phyloP scores from a whole-genome alignment of 2,113 vertebrate genomes.

The Solea senegalensis region DNA sequence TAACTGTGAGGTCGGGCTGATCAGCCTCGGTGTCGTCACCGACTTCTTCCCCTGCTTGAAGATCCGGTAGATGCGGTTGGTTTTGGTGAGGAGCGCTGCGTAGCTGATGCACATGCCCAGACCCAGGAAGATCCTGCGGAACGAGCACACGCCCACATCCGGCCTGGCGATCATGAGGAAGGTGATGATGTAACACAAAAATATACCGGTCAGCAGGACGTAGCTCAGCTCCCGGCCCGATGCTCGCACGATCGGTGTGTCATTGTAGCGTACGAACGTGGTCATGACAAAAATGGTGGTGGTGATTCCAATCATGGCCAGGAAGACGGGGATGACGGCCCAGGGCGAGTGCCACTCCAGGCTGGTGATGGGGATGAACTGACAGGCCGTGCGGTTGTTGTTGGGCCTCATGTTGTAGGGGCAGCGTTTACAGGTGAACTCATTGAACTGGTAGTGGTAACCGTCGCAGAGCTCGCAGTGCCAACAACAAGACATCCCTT shows the following conservation, averaged over 20 bases:
- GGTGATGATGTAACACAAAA: conserved; percentile 96
- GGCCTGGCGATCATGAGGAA: conserved; percentile 98
- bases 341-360: conserved; percentile 97
- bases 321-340: conserved; percentile 92
- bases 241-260: conserved; percentile 85
- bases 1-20: conserved; percentile 95
- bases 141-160: conserved; percentile 90
- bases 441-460: conserved; percentile 92
- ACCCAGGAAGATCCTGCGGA: conserved; percentile 92
- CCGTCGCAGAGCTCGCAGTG: conserved; percentile 93
- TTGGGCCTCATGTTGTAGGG: conserved; percentile 90
- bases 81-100: conserved; percentile 82
- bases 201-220: conserved; percentile 91
- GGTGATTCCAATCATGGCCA: conserved; percentile 93
- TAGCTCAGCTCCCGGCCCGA: too few species aligned
- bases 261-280: conserved; percentile 92
- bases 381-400: conserved; percentile 89
- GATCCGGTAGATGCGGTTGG: conserved; percentile 89
- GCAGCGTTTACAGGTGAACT: conserved; percentile 92
- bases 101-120: conserved; percentile 98
- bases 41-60: conserved; percentile 97
- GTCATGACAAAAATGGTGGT: conserved; percentile 95
- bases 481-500: conserved; percentile 88
- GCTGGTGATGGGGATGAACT: conserved; percentile 90
- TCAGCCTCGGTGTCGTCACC: conserved; percentile 91